Percentiles rank a stretch among this genome's conserved stretches.
Conservation (phyloP, 2,888 invertebrate genomes). For the Thumatha senex region DNA sequence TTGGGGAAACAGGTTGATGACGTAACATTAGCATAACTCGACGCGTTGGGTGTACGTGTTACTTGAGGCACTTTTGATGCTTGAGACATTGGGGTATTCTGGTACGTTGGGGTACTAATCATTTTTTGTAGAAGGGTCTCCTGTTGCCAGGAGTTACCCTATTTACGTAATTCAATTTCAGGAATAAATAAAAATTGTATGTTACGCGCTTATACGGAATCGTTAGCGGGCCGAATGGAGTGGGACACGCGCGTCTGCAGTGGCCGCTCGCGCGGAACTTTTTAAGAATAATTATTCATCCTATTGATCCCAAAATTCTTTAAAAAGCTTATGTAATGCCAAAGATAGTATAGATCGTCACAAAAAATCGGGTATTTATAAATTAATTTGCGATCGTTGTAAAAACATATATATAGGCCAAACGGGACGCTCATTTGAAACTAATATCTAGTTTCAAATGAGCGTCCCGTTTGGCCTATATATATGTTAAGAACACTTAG, state of each 20-base stretch:
- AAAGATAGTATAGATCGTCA: no score
- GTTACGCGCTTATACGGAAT: not conserved
- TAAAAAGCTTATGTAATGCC: no score
- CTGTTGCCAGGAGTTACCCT: not conserved
- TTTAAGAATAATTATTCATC: no score
- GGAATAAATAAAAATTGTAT: no score
- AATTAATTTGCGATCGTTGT: no score
- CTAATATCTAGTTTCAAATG: no score
- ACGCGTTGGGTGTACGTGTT: not conserved
- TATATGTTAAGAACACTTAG: no score
- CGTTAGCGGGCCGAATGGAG: not conserved
- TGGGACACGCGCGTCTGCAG: not conserved
- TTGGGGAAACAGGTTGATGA: slow-evolving; percentile 15
- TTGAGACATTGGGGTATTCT: not conserved
- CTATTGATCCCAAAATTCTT: no score
- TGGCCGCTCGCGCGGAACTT: not conserved
- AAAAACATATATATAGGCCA: no score
- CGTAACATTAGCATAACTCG: slow-evolving; percentile 14
- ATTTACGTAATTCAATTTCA: not conserved
- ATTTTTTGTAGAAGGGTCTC: not conserved
- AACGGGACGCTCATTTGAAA: no score
- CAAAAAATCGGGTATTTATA: no score
- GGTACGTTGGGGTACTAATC: not conserved
- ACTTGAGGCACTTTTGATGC: not conserved
- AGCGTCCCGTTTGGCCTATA: no score